Evolutionary conservation across 1,140 invertebrate genomes (phyloP), one percentile per base, ranked within the genome.

Genomic region (Vanessa atalanta): DNA sequence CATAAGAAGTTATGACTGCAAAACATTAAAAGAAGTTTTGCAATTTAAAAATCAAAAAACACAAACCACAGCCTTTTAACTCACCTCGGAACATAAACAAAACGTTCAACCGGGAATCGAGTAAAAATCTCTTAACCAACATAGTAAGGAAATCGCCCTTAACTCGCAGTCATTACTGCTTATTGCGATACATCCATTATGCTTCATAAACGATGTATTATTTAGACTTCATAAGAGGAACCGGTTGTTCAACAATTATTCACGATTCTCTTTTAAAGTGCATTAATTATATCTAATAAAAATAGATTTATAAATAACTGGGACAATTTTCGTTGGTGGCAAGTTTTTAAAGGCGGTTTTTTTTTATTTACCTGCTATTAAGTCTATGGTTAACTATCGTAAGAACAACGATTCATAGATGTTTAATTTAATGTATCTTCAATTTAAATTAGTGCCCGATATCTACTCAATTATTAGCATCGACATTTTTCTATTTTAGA

Each of bases 101-200:
- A n/a, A 9, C 65, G 47, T 55, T 60, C 47, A 51, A 15, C 48
- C 64, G 66, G 73, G 55, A 77, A 73, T 73, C 66, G 70, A 79
- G 37, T 43, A 43, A 43, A 43, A 43, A 57, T 79, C 72, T 77
- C 69, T 84, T 83, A 81, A 85, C 83, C 82, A 84, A 88, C 83
- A 85, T 84, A 86, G 83, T 88, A 84, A 82, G 78, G 60, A 86
- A 83, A 83, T 83, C 81, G 74, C 79, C 72, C 73, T 73, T 43
- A 70, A 70, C 57, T 43, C 47, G 37, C 37, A 9, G 43, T 79
- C 82, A 83, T 89, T 86, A 89, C 87, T 84, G 66, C 60, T 86
- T 83, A 84, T 84, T 66, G 61, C 15, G 13, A n/a, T 68, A 70
- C 72, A 82, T 81, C 84, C 85, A 87, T 88, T 88, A 88, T 86